These are phyloP conservation scores for Ursus arctos DNA, from an alignment of 2,113 vertebrate species.

Conservation along the genomic window DNA sequence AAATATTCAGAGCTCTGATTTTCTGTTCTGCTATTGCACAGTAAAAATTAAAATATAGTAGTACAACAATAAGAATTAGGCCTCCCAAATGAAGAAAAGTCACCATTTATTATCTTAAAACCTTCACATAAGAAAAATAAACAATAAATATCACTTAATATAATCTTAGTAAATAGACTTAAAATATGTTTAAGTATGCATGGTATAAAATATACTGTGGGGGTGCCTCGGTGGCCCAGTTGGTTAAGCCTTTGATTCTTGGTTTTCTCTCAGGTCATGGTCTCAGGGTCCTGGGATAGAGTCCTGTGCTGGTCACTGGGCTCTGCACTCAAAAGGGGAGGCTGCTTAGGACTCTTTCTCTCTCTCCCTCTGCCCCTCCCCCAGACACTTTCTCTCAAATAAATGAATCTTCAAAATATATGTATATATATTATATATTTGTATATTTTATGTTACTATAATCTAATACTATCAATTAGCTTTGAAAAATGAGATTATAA, in stretches of 20 bases:
- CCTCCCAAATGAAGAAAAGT: background rate
- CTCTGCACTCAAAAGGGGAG: background rate
- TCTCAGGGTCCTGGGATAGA: background rate
- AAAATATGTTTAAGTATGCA: background rate
- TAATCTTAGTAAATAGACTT: background rate
- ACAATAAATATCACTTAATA: background rate
- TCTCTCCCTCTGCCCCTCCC: background rate
- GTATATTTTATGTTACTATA: background rate
- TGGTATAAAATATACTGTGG: background rate
- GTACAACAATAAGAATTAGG: background rate
- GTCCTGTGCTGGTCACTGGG: fast-evolving
- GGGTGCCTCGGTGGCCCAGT: background rate
- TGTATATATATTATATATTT: background rate
- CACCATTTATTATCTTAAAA: background rate
- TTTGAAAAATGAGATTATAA: background rate
- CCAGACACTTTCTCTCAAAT: background rate
- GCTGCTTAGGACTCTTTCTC: background rate
- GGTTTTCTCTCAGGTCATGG: background rate
- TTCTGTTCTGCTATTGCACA: background rate
- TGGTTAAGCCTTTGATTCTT: background rate
- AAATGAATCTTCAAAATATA: background rate
- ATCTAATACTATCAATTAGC: background rate
- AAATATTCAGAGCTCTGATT: background rate
- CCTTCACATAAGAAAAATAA: background rate
- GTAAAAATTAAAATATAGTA: background rate